Evolutionary conservation across 2,888 invertebrate genomes (phyloP).

Genomic region (Stegana nigrithorax): DNA sequence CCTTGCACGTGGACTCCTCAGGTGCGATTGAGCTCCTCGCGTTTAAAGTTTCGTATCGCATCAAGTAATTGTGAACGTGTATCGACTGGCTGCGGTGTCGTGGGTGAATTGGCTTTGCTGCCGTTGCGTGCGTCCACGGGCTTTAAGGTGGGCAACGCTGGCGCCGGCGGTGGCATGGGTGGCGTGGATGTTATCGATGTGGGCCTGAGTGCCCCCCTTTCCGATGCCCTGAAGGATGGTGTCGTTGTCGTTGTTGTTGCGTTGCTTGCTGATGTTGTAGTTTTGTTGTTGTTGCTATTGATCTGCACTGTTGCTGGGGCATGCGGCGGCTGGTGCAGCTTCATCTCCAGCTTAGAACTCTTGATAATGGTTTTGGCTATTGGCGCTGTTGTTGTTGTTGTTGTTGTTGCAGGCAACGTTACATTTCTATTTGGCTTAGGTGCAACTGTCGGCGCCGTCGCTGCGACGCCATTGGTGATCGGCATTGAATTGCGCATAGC

Average conservation of each 20-base stretch:
- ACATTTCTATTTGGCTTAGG: constrained; percentile 17
- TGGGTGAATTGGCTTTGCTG: too few species aligned
- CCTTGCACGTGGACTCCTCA: constrained; percentile 26
- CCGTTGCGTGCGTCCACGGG: constrained; percentile 33
- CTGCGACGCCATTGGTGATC: constrained; percentile 1
- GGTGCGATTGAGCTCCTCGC: constrained; percentile 58
- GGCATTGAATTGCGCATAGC: constrained; percentile 24
- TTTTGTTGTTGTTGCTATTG: constrained; percentile 22
- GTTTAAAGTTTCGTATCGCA: constrained; percentile 79
- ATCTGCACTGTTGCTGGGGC: too few species aligned
- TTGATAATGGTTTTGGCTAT: constrained; percentile 33
- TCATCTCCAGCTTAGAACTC: constrained; percentile 53
- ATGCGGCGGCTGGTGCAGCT: too few species aligned
- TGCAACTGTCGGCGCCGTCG: neutral
- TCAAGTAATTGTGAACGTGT: constrained; percentile 76
- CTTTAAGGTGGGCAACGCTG: constrained; percentile 56
- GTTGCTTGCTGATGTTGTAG: constrained; percentile 13
- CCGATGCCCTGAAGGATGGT: too few species aligned
- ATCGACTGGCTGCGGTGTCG: constrained; percentile 67
- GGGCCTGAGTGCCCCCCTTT: too few species aligned
- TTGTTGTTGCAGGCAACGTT: neutral
- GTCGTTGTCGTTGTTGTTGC: neutral
- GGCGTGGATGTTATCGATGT: constrained; percentile 37
- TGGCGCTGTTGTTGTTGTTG: neutral
- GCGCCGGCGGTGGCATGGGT: constrained; percentile 57